Conservation (phyloP, 2,797 vertebrate species). For the Anas capensis region DNA sequence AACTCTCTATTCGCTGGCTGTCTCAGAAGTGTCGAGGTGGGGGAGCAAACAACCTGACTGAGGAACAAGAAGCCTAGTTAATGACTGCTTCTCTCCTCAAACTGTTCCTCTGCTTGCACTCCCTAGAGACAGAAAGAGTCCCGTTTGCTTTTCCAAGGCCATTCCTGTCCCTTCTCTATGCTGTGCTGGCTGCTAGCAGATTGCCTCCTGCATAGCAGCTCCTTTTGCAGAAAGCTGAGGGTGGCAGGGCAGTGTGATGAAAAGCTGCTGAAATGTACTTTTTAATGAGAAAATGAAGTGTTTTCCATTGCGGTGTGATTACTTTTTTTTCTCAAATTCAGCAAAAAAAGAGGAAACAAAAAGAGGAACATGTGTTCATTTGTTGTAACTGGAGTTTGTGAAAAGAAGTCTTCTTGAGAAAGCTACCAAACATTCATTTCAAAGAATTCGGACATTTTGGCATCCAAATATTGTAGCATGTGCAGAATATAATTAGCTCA, state of each 20-base stretch:
- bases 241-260: conserved; percentile 34
- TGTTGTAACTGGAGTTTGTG: conserved; percentile 78
- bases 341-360: conserved; percentile 81
- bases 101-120: neutral
- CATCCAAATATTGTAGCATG: conserved; percentile 41
- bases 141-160: neutral
- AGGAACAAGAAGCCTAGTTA: neutral
- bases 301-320: conserved; percentile 73
- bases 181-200: neutral
- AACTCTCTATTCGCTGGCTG: neutral
- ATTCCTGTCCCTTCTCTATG: neutral
- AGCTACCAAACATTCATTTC: conserved; percentile 72
- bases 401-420: conserved; percentile 79
- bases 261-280: conserved; percentile 67
- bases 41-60: neutral
- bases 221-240: neutral
- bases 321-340: conserved; percentile 70
- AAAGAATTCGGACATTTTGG: conserved; percentile 73
- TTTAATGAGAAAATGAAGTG: conserved; percentile 80
- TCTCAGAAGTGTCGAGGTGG: rapidly evolving
- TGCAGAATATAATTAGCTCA: conserved; percentile 68
- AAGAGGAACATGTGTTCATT: conserved; percentile 79
- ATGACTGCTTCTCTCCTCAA: neutral
- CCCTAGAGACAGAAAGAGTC: neutral
- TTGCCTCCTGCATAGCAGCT: neutral